Base-by-base conservation (phyloP, 2,113 vertebrate genomes). In the Vimba vimba region DNA sequence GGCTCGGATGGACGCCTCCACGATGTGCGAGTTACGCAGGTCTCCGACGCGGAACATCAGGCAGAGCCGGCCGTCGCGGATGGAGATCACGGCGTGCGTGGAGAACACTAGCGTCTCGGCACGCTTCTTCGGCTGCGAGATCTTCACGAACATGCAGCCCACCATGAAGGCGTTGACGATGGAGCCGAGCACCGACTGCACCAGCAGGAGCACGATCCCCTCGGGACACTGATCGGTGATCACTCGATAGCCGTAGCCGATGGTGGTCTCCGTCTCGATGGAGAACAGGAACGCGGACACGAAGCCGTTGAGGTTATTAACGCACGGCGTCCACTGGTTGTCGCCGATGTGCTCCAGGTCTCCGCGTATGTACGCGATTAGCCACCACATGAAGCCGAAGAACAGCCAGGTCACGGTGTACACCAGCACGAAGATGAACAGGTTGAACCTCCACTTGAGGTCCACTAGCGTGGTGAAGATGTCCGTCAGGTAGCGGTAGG, bases 101-200 rank as follows among this genome's bases (percentile, higher is more conserved):
- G 98, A 99, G 88, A 99, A 99, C 86, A 99, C 97, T 88, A 99
- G 91, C 30, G 98, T 99, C 95, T 99, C 98, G 1, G 98, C 98
- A 83, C 98, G 96, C 93, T 99, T 99, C 94, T 99, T 99, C 91
- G 98, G 98, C 90, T 99, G 98, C 2, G 98, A 99, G 93, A 99
- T 99, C 94, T 99, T 99, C 23, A 99, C 98, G 92, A 99, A 99
- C 98, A 99, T 99, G 93, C 98, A 99, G 66, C 98, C 98, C 93
- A 99, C 98, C 98, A 99, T 99, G 94, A 99, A 99, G 78, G 98
- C 98, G 27, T 99, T 99, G 85, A 99, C 98, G 52, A 99, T 99
- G 87, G 98, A 99, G 57, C 98, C 98, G 95, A 99, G 92, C 92
- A 99, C 97, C 0, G 98, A 99, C 91, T 99, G 98, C 87, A 99